Evolutionary conservation across 2,888 invertebrate genomes (phyloP), one percentile per base, ranked within the genome.

Genomic region (Caenorhabditis panamensis): DNA sequence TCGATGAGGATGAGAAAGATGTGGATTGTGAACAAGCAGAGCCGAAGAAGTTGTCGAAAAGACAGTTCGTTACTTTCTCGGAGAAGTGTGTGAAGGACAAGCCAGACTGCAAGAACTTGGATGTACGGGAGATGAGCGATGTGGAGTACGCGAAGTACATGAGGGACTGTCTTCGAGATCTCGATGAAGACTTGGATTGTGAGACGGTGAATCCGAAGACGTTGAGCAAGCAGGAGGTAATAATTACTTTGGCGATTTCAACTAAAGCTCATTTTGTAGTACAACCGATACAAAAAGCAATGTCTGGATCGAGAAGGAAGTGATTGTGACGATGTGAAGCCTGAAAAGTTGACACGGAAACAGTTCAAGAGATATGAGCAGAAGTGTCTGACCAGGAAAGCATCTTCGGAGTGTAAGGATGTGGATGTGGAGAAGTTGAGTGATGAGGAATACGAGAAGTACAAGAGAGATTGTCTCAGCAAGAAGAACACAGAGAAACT

Each of bases 371-470:
- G 47, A 13, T 72, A 64, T 47, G 49, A 63, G 26, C 56, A 64
- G 37, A 37, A 49, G n/a, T 72, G 72, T 37, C 36, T 72, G 20
- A 47, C 56, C 9, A 20, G 36, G 20, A 58, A 11, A 16, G 3
- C 26, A 9, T 56, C 53, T 28, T 24, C 44, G 31, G 31, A 72
- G 4, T 72, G 72, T n/a, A 5, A 26, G 2, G 31, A 9, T 5
- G 8, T 58, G 9, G 54, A 72, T 58, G 47, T 49, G 20, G 20
- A 72, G 1, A 31, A 58, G 1, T 37, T 58, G 31, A 44, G 26
- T 24, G 67, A 67, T 24, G 58, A 67, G 22, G 67, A 67, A 16
- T 67, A 67, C 56, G 56, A 56, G 11, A 26, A 44, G 26, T 67
- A 26, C 20, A 37, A 28, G 28, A 54, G 22, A 18, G 16, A 56